Base-by-base conservation (phyloP, 53 echinoderm and acorn worm species). In the Astropecten irregularis region DNA sequence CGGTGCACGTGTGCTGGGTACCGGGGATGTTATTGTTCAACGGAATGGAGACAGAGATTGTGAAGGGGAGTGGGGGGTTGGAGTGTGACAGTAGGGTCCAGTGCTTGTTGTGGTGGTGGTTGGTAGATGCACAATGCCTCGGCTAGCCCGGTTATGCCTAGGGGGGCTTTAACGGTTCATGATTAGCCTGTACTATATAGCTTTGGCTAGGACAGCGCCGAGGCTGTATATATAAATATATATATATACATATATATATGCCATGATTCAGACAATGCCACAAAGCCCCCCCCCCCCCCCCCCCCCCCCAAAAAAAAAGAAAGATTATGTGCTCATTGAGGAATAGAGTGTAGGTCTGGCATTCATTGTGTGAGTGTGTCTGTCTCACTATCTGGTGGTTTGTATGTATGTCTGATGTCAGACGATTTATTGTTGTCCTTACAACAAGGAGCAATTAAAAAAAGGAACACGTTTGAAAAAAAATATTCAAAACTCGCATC, bases 221-320 rank as follows among this genome's bases (percentile, higher is more conserved):
- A n/a, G n/a, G n/a, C n/a, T n/a, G n/a, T n/a, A n/a, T n/a, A n/a
- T n/a, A n/a, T n/a, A n/a, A n/a, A n/a, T n/a, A n/a, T n/a, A n/a
- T n/a, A n/a, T n/a, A n/a, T n/a, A n/a, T n/a, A n/a, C n/a, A n/a
- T n/a, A n/a, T n/a, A n/a, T n/a, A 51, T 3, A 58, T 26, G 29
- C 30, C 0, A 30, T 58, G 59, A 58, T 28, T 58, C 59, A 58
- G 59, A 58, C 59, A 58, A 58, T 58, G 15, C 59, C 59, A 58
- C 59, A 58, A 58, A 58, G 54, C 54, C 9, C 13, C 59, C 9
- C 2, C 29, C 29, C 29, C 10, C 22, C 26, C 26, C 25, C 11
- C 30, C 30, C n/a, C n/a, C n/a, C n/a, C n/a, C n/a, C n/a, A n/a
- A 5, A 31, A 9, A 2, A 29, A 18, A 23, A 30, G 9, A 29